Conservation (phyloP, 2,113 vertebrate species). For the Platichthys stellatus region DNA sequence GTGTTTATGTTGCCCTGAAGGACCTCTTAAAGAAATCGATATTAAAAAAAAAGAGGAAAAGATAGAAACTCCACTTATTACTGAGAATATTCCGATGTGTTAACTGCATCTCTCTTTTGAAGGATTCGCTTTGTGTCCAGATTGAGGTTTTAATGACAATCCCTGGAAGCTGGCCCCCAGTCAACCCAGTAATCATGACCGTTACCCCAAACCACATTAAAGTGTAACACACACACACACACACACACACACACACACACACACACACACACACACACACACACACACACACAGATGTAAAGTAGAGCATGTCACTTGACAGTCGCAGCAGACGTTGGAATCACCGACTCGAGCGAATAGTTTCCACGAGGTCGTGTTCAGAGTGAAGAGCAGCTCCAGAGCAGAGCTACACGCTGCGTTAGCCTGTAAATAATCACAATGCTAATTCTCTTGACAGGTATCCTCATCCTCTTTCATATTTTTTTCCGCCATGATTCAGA, state of each 20-base stretch:
- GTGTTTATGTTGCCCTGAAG: neutral
- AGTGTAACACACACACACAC: neutral
- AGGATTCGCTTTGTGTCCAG: conserved; percentile 31
- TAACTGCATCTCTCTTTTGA: neutral
- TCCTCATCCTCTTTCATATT: neutral
- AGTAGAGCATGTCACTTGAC: no score
- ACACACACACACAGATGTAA: no score
- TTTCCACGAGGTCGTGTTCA: no score
- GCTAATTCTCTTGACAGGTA: neutral
- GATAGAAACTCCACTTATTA: neutral
- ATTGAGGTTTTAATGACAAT: conserved; percentile 37
- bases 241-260: no score
- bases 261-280: no score
- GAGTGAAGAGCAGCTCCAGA: no score
- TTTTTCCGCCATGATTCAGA: neutral
- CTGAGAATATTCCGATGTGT: neutral
- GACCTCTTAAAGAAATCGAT: neutral
- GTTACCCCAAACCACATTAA: neutral
- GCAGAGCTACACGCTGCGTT: no score
- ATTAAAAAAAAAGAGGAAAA: neutral
- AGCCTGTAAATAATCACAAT: neutral
- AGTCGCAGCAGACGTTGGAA: no score
- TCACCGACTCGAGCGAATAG: no score
- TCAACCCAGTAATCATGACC: conserved; percentile 42
- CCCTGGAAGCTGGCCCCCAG: conserved; percentile 25